Base-by-base conservation (phyloP, 2,888 invertebrate species). In the Ernsta delagoae region DNA sequence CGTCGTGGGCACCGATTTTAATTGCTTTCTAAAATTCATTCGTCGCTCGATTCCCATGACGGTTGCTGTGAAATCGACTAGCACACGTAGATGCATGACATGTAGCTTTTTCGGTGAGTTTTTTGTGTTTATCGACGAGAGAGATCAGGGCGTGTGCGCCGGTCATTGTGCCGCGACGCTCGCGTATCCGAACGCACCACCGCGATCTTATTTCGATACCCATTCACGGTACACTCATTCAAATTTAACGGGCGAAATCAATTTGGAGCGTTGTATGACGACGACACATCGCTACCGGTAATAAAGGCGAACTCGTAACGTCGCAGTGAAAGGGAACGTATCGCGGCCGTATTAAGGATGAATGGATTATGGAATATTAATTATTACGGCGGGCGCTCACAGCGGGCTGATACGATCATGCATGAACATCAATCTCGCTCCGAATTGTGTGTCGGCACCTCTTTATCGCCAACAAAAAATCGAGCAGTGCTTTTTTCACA, bases 61-160 rank as follows among this genome's bases (percentile, higher is more conserved):
- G 85, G 88, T 84, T 87, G 86, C 88, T 87, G 88, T 89, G 89
- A 92, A 91, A 92, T 90, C 85, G 90, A 89, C 89, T 86, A 88
- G 89, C 92, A 92, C 90, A 92, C 91, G 90, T 69, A 89, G 90
- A 89, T 92, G 90, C 93, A 92, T 92, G 93, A 92, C 92, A 90
- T 90, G 92, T 92, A 88, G 89, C n/a, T 89, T 93, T 91, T 90
- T 88, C 85, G 84, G 84, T 83, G 80, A 77, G 81, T 84, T 89
- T 89, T 90, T 90, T 88, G 78, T 87, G 85, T 92, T 80, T 82
- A 83, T 92, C 91, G 88, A 87, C 87, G 82, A 87, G 87, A 88
- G 87, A 89, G 90, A 92, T 90, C 91, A 88, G 85, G 86, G 81
- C 78, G 87, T 85, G 84, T 88, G 87, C 87, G 87, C 80, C 85